Conservation (phyloP, 2,797 vertebrate genomes). For the Nannoperca australis region DNA sequence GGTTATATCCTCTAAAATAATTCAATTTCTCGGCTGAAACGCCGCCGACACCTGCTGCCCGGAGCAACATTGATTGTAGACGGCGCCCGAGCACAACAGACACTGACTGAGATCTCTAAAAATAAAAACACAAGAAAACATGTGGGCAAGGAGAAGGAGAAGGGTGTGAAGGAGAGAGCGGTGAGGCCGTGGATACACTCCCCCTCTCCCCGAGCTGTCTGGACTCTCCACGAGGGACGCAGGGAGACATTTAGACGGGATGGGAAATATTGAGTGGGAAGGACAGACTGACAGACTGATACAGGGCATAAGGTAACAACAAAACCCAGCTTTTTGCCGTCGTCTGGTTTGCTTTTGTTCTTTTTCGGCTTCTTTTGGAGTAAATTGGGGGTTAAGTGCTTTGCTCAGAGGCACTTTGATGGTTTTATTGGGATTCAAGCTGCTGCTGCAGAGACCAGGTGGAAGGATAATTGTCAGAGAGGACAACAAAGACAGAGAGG, state of each 20-base stretch:
- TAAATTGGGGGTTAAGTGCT: conserved; percentile 26
- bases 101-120: conserved; percentile 22
- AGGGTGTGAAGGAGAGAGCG: conserved; percentile 55
- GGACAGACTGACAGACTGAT: conserved; percentile 22
- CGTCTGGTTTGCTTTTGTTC: background rate
- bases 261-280: conserved; percentile 60
- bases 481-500: background rate
- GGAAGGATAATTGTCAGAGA: background rate
- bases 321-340: background rate
- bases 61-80: background rate
- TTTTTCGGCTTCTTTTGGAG: background rate
- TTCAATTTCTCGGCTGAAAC: background rate
- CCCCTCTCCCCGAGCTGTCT: conserved; percentile 58
- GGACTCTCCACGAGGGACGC: conserved; percentile 23
- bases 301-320: conserved; percentile 15
- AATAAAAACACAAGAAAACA: background rate
- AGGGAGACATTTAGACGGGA: conserved; percentile 51
- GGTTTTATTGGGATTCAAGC: conserved; percentile 8
- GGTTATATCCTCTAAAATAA: background rate
- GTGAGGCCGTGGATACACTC: conserved; percentile 21
- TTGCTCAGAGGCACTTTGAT: conserved; percentile 5
- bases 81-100: background rate
- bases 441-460: background rate
- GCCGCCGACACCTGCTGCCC: background rate
- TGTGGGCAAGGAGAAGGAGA: background rate